Evolutionary conservation across 2,888 invertebrate genomes (phyloP), one percentile per base, ranked within the genome.

Genomic region (Agapostemon virescens): DNA sequence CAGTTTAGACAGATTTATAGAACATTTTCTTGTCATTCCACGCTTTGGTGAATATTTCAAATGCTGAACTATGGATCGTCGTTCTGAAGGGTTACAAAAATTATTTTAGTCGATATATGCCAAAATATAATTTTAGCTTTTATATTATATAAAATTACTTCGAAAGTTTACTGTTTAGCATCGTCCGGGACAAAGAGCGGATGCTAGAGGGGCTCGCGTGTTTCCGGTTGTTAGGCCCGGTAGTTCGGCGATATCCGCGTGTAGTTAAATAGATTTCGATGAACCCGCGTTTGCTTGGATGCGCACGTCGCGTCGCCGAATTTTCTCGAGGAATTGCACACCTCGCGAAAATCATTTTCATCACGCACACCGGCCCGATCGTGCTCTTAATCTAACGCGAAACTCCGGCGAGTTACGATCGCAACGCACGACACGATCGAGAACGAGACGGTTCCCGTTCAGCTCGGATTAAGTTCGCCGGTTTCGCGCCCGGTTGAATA

Each of bases 181-280:
- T n/a, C n/a, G n/a, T n/a, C n/a, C n/a, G n/a, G n/a, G n/a, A n/a
- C n/a, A n/a, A n/a, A n/a, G n/a, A n/a, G n/a, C n/a, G n/a, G n/a
- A n/a, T n/a, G 77, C 79, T 79, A 75, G 79, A 77, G 64, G 70
- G 69, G 76, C 71, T 91, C 86, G 90, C 91, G 91, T 92, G 90
- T 86, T 78, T 77, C 79, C 86, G 82, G 89, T 90, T 91, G 90
- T 91, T 91, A 90, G 89, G 90, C 90, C 89, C n/a, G n/a, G 88
- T 90, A 91, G 87, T 91, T 91, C 85, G 88, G 87, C 87, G 83
- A 84, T 64, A 84, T 64, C 82, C 82, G 52, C 55, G 84, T n/a
- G 11, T 79, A 88, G 89, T 88, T 90, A 90, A 90, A 89, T 88
- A 87, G 89, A 87, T 90, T 89, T 82, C 86, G 84, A 88, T 85